Evolutionary conservation across 2,797 vertebrate genomes (phyloP).

Genomic region (Semaprochilodus insignis): DNA sequence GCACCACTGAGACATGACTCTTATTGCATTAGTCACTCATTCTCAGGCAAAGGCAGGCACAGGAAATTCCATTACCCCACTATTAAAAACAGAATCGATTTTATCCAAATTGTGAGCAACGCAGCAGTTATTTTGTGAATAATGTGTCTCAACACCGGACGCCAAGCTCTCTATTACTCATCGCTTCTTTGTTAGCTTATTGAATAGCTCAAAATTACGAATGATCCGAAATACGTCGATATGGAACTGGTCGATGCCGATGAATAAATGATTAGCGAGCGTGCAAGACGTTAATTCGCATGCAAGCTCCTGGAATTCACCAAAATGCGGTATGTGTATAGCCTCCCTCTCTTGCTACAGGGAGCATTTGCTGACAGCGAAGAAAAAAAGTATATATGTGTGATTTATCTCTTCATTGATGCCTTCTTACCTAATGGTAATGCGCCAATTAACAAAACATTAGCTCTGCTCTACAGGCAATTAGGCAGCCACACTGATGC

Average conservation of each 20-base stretch:
- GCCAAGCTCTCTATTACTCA: slow-evolving; percentile 12
- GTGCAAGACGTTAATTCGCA: slow-evolving; percentile 13
- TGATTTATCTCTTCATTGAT: slow-evolving; percentile 38
- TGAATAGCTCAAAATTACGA: slow-evolving; percentile 49
- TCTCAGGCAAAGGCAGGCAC: slow-evolving; percentile 47
- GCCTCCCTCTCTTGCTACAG: slow-evolving; percentile 6
- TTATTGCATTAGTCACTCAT: slow-evolving; percentile 63
- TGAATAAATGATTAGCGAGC: slow-evolving; percentile 36
- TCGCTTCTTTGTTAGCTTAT: slow-evolving; percentile 29
- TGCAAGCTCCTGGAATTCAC: slow-evolving; percentile 24
- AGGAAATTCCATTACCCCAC: slow-evolving; percentile 56
- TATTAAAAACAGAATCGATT: slow-evolving; percentile 63
- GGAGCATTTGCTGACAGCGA: slow-evolving; percentile 29
- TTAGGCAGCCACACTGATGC: slow-evolving; percentile 39
- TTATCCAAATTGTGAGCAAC: slow-evolving; percentile 54
- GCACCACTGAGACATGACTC: slow-evolving; percentile 51
- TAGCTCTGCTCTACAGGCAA: slow-evolving; percentile 40
- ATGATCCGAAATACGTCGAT: slow-evolving; percentile 45
- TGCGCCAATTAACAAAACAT: slow-evolving; percentile 46
- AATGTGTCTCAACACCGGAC: slow-evolving; percentile 24
- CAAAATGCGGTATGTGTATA: slow-evolving; percentile 2
- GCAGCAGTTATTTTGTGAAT: slow-evolving; percentile 47
- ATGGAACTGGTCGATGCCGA: slow-evolving; percentile 37
- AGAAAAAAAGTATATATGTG: background rate
- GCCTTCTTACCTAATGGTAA: slow-evolving; percentile 36